Base-by-base conservation (phyloP, 2,888 invertebrate genomes). In the Coenonympha arcania region DNA sequence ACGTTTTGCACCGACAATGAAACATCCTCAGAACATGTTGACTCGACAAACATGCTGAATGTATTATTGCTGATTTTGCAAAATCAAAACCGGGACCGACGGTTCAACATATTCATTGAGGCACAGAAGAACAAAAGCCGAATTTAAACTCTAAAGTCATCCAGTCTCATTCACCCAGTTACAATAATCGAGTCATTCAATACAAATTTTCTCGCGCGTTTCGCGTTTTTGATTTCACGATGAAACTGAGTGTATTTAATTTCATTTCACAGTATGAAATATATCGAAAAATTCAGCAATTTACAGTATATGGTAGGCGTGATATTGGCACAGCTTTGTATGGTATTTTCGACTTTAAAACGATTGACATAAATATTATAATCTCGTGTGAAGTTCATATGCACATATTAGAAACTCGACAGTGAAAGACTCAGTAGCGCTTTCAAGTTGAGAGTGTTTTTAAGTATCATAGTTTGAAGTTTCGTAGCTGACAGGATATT, bases 401-500 rank as follows among this genome's bases (percentile, higher is more conserved):
- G 24, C 33, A 31, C 26, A 26, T 26, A 39, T 50, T 50, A 41
- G 39, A 43, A 54, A 37, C 24, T 41, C 41, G 36, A 50, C 33
- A 18, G 6, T 22, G n/a, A n/a, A 15, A 52, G 46, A 31, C 36
- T 31, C 34, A 36, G 40, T 42, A 37, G 41, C 41, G 48, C 50
- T 31, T 41, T 48, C 36, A 20, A 51, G 39, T 45, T 41, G 31
- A 51, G 50, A 50, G 41, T 48, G 33, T 51, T 48, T 50, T 20
- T 48, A 54, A 47, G 50, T 50, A 43, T 47, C 31, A 33, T 42
- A 49, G 37, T 48, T 50, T 48, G 44, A 30, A 50, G 41, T 50
- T 44, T 47, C 24, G 24, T 40, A 41, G 37, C 16, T 34, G 37
- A 37, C 24, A 42, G 8, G 11, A 39, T 39, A 39, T 39, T 39